Evolutionary conservation across 2,113 vertebrate genomes (phyloP).

Genomic region (Xiphophorus hellerii): DNA sequence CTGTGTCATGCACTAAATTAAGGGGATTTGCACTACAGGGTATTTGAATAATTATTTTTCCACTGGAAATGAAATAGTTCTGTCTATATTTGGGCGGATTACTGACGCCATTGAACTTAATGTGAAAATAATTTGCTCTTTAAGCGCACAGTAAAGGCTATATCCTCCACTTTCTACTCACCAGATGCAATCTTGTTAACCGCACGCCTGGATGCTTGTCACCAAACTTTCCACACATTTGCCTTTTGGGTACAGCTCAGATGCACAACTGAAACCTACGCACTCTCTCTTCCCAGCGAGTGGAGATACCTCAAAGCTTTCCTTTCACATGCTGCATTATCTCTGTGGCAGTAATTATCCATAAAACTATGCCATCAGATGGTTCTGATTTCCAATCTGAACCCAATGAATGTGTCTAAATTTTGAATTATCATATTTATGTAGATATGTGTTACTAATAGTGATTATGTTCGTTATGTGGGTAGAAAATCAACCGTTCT

Average conservation of each 20-base stretch:
- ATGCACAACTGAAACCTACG: constrained; percentile 75
- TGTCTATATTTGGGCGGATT: constrained; percentile 79
- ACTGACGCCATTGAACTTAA: constrained; percentile 69
- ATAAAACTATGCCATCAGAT: constrained; percentile 80
- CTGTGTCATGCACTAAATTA: constrained; percentile 78
- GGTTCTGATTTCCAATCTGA: constrained; percentile 74
- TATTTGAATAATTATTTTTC: constrained; percentile 78
- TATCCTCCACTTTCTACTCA: constrained; percentile 68
- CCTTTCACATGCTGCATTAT: constrained; percentile 72
- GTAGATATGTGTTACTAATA: constrained; percentile 79
- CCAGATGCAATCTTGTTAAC: constrained; percentile 76
- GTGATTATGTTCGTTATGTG: constrained; percentile 77
- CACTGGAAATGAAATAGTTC: constrained; percentile 73
- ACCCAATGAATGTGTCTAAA: constrained; percentile 78
- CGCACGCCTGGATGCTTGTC: constrained; percentile 66
- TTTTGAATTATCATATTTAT: constrained; percentile 78
- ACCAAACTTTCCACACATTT: constrained; percentile 76
- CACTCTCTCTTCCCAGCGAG: constrained; percentile 68
- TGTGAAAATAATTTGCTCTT: constrained; percentile 69
- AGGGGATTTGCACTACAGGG: constrained; percentile 77
- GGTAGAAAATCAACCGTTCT: constrained; percentile 71
- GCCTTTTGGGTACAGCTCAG: constrained; percentile 71
- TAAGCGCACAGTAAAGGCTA: constrained; percentile 61
- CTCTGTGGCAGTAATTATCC: constrained; percentile 72
- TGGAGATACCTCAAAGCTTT: constrained; percentile 72